phyloP scores from a whole-genome alignment of 1,140 invertebrate genomes.

The Acromyrmex charruanus region DNA sequence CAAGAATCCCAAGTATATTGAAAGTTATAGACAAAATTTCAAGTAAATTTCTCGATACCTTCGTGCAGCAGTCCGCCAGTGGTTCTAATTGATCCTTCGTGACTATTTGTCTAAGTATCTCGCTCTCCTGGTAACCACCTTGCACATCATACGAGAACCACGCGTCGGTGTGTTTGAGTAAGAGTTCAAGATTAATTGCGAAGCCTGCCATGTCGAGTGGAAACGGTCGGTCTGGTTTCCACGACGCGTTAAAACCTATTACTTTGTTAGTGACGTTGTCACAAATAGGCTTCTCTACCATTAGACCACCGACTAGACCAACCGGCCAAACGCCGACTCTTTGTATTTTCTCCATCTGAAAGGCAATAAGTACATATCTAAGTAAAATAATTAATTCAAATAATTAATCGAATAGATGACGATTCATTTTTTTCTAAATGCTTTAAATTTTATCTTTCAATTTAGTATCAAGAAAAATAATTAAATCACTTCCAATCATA shows the following conservation, averaged over 20 bases:
- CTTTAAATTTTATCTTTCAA: not conserved
- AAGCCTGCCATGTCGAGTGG: slow-evolving; percentile 99
- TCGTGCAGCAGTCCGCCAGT: slow-evolving; percentile 95
- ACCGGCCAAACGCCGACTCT: slow-evolving; percentile 99
- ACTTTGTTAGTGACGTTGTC: slow-evolving; percentile 90
- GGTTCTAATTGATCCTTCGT: slow-evolving; percentile 93
- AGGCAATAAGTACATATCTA: slow-evolving; percentile 8
- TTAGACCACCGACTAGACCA: slow-evolving; percentile 96
- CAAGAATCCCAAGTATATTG: not conserved
- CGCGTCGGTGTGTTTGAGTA: slow-evolving; percentile 92
- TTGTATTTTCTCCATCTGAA: slow-evolving; percentile 92
- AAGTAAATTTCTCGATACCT: slow-evolving; percentile 86
- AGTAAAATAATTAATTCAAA: not conserved
- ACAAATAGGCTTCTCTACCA: slow-evolving; percentile 93
- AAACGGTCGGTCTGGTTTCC: slow-evolving; percentile 96
- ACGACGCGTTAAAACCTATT: slow-evolving; percentile 93
- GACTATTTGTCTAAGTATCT: slow-evolving; percentile 94
- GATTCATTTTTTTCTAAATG: not conserved
- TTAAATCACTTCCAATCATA: not conserved
- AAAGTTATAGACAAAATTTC: not conserved
- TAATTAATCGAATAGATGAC: not conserved
- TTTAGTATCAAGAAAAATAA: too few species aligned
- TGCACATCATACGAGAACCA: slow-evolving; percentile 94
- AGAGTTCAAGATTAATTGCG: slow-evolving; percentile 94
- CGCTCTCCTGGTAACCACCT: slow-evolving; percentile 96